phyloP scores from a whole-genome alignment of 2,113 vertebrate genomes.

The Zosterops japonicus region DNA sequence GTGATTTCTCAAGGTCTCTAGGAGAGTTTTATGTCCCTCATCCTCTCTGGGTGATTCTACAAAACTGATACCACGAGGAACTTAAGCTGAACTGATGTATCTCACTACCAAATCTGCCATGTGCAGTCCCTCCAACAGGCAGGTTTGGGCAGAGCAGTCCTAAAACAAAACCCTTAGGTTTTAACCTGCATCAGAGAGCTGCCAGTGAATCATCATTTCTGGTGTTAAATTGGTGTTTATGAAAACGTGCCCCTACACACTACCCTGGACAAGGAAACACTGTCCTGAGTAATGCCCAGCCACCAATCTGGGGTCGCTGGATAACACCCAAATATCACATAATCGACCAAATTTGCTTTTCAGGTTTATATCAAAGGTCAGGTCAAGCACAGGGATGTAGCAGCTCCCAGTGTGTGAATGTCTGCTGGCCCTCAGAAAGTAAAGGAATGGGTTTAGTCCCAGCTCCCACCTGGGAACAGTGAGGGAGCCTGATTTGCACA shows the following conservation, averaged over 20 bases:
- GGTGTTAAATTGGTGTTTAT: not conserved
- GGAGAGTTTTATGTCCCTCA: not conserved
- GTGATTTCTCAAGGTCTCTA: not conserved
- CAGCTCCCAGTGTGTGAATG: not conserved
- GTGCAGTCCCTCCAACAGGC: not conserved
- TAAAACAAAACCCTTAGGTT: not conserved
- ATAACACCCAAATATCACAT: not conserved
- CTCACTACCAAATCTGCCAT: not conserved
- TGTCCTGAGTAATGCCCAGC: not conserved
- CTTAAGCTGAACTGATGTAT: not conserved
- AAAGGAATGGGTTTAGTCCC: not conserved
- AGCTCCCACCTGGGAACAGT: not conserved
- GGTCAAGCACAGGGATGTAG: rapidly evolving
- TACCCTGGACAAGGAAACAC: not conserved
- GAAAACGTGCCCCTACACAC: not conserved
- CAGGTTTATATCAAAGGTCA: not conserved
- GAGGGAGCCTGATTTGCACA: not conserved
- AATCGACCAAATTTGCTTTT: not conserved
- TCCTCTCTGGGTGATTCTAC: not conserved
- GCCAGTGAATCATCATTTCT: not conserved
- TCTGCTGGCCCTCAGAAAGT: not conserved
- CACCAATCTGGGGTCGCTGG: not conserved
- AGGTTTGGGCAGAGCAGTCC: not conserved
- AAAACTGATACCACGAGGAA: not conserved
- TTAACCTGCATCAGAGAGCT: not conserved